phyloP scores from a whole-genome alignment of 1,140 invertebrate genomes.

The Lamellibrachia luymesi region DNA sequence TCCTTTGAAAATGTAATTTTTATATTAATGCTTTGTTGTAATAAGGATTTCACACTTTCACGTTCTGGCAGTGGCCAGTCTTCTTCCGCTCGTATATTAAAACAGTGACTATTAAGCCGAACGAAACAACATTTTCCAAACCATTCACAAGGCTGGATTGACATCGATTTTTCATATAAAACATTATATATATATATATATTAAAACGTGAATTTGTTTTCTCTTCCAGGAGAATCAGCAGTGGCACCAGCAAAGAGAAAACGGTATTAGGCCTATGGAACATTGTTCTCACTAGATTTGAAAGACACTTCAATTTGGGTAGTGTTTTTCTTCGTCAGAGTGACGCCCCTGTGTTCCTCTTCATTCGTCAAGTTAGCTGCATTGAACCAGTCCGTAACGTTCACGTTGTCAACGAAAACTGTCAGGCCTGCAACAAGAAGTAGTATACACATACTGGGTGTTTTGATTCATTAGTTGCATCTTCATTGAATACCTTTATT shows the following conservation, averaged over 20 bases:
- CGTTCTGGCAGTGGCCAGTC: too few species aligned
- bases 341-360: not conserved
- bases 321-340: not conserved
- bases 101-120: too few species aligned
- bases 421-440: not conserved
- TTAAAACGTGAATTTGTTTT: not conserved
- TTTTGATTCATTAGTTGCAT: not conserved
- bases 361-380: not conserved
- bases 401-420: not conserved
- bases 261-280: not conserved
- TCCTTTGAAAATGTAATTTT: too few species aligned
- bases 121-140: too few species aligned
- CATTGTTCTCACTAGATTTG: not conserved
- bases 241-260: not conserved
- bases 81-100: too few species aligned
- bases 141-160: too few species aligned
- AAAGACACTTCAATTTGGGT: not conserved
- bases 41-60: too few species aligned
- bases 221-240: not conserved
- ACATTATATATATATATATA: too few species aligned
- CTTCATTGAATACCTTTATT: not conserved
- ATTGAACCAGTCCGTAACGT: not conserved
- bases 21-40: too few species aligned
- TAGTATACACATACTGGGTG: too few species aligned
- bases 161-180: too few species aligned